A percentile compares a stretch with the other conserved stretches of the same genome.
Conservation (phyloP, 2,113 vertebrate genomes). For the Rattus rattus region DNA sequence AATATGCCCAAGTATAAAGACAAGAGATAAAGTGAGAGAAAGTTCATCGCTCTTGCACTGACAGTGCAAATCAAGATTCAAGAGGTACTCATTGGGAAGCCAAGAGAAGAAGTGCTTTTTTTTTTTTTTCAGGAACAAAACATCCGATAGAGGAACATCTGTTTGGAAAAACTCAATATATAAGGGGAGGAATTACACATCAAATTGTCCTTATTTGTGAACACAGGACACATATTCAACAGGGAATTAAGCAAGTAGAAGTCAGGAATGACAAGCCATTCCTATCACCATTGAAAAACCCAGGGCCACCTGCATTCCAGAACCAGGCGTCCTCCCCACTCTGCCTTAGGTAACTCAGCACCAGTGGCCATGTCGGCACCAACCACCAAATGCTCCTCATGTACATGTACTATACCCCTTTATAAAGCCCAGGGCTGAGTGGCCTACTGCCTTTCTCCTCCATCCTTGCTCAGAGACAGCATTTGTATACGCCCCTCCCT, state of each 20-base stretch:
- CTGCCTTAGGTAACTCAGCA: not conserved
- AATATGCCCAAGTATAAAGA: not conserved
- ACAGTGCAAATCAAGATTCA: constrained; percentile 51
- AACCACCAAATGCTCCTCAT: not conserved
- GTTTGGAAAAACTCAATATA: not conserved
- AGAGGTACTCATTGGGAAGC: not conserved
- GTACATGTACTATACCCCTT: not conserved
- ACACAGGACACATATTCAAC: not conserved
- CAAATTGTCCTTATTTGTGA: constrained; percentile 1
- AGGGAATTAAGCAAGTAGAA: not conserved
- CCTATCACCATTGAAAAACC: not conserved
- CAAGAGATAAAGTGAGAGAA: constrained; percentile 32
- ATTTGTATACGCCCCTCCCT: not conserved
- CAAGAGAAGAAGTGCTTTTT: not conserved
- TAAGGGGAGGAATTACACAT: not conserved
- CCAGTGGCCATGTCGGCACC: not conserved
- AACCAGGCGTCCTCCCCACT: not conserved
- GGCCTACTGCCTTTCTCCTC: not conserved
- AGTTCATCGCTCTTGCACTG: not conserved
- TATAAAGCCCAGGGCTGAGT: not conserved
- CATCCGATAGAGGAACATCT: not conserved
- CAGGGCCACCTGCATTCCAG: not conserved
- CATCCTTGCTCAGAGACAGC: not conserved
- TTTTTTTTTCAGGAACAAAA: constrained; percentile 7
- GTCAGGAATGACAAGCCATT: not conserved